These are phyloP conservation scores for Iphiclides podalirius DNA, from an alignment of 2,888 invertebrate species.

Conservation along the genomic window DNA sequence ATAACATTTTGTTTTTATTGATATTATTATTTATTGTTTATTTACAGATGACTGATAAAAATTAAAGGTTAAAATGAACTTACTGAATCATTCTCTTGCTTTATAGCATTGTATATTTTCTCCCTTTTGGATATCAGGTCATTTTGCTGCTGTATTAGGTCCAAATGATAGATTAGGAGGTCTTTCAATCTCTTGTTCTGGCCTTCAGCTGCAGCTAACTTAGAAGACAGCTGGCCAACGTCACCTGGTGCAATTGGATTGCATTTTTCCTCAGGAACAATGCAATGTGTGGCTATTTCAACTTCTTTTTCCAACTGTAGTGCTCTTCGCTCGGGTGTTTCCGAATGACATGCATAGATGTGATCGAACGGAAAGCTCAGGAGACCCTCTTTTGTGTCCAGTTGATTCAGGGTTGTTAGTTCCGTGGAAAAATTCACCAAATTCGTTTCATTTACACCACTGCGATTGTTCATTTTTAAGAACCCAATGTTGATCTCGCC, in stretches of 20 bases:
- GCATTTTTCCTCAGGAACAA: conserved; percentile 49
- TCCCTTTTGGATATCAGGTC: conserved; percentile 90
- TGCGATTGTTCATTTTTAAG: conserved; percentile 75
- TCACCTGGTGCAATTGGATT: conserved; percentile 38
- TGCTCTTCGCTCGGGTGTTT: conserved; percentile 50
- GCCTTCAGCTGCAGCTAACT: conserved; percentile 55
- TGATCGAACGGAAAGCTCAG: conserved; percentile 85
- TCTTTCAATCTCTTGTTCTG: conserved; percentile 88
- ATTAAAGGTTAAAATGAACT: conserved; percentile 37
- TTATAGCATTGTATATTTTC: conserved; percentile 84
- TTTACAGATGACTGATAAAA: too few species aligned
- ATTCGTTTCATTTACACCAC: conserved; percentile 71
- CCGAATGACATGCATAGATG: conserved; percentile 84
- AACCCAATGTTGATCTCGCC: conserved; percentile 31
- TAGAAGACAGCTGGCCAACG: conserved; percentile 46
- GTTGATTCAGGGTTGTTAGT: conserved; percentile 58
- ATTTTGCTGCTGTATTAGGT: conserved; percentile 94
- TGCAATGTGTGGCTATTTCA: conserved; percentile 57
- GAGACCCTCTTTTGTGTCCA: conserved; percentile 76
- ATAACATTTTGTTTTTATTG: too few species aligned
- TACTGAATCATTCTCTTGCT: conserved; percentile 90
- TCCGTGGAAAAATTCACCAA: conserved; percentile 72
- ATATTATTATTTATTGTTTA: too few species aligned
- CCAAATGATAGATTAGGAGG: conserved; percentile 89
- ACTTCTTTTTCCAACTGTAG: conserved; percentile 63